Percentiles rank a stretch among this genome's conserved stretches.
phyloP scores from a whole-genome alignment of 2,888 invertebrate species.

The Dolichomitus sp. region DNA sequence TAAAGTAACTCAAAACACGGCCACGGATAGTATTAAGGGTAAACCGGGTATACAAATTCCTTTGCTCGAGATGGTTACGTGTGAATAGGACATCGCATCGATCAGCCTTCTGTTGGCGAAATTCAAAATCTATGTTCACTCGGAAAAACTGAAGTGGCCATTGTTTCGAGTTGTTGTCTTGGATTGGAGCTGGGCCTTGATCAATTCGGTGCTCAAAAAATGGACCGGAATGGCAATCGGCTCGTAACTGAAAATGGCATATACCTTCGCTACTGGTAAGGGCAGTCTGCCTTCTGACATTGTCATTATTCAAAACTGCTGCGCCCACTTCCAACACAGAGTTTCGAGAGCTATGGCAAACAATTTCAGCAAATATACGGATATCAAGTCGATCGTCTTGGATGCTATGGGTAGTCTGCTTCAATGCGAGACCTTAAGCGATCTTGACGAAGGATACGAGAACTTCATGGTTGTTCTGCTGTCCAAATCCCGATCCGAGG shows the following conservation, averaged over 20 bases:
- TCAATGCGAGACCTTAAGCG: neutral
- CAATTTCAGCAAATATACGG: slow-evolving; percentile 4
- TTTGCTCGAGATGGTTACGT: slow-evolving; percentile 10
- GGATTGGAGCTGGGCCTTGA: slow-evolving; percentile 18
- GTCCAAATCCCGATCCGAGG: slow-evolving; percentile 4
- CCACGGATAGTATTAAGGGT: neutral
- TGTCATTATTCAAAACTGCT: slow-evolving; percentile 7
- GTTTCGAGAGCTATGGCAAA: slow-evolving; percentile 5
- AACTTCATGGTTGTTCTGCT: slow-evolving; percentile 11
- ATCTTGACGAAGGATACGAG: neutral
- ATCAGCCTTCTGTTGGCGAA: slow-evolving; percentile 17
- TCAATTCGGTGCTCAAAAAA: slow-evolving; percentile 8
- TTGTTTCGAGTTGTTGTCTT: slow-evolving; percentile 7
- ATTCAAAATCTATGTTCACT: slow-evolving; percentile 3
- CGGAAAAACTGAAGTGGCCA: slow-evolving; percentile 13
- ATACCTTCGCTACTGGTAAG: slow-evolving; percentile 7
- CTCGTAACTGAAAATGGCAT: slow-evolving; percentile 13
- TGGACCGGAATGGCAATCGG: slow-evolving; percentile 25
- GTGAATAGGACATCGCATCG: slow-evolving; percentile 22
- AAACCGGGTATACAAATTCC: slow-evolving; percentile 7
- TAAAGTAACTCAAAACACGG: neutral
- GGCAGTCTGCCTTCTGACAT: slow-evolving; percentile 9
- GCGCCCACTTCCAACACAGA: slow-evolving; percentile 17
- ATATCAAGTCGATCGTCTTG: slow-evolving; percentile 6
- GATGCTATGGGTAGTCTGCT: neutral